Base-by-base conservation (phyloP, 2,888 invertebrate genomes). In the Griposia aprilina region DNA sequence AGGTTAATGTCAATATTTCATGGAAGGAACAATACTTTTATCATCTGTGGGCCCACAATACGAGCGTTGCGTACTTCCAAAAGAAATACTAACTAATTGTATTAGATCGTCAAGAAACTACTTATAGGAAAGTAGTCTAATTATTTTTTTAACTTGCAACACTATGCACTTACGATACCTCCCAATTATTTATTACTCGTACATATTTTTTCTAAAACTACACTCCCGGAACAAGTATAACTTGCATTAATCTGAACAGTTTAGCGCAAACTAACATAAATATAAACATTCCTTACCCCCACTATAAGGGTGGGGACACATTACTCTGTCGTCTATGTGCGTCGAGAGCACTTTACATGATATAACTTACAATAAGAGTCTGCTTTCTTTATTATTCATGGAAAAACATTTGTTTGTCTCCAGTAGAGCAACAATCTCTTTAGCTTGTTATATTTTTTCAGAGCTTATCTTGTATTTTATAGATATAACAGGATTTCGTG, bases 341-440 rank as follows among this genome's bases (percentile, higher is more conserved):
- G 69, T 17, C 30, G 55, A 50, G 83, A 57, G n/a, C 60, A 60
- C 69, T 83, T 66, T 26, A 30, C 15, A 48, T n/a, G 17, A 41
- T 36, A 52, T 78, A 60, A 78, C 57, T 60, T 41, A 66, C 78
- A 78, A 36, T 59, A 50, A 60, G 17, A 67, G 11, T 17, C 30
- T 15, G 23, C 1, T 72, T 62, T 63, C 70, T 83, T 82, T 79
- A 69, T 81, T 83, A 67, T 81, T 83, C 67, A 78, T 71, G 13
- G 11, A 36, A 45, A 52, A 52, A 26, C n/a, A n/a, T 45, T 23
- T 59, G 57, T 57, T 71, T 63, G 26, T 68, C 57, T 57, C 45
- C 2, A 5, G 23, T 36, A 11, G 13, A 30, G 41, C 41, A 36
- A 66, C 65, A 52, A 59, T 62, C 20, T 63, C 3, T n/a, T 71